Conservation (phyloP, 2,113 vertebrate genomes). For the Regulus satrapa region DNA sequence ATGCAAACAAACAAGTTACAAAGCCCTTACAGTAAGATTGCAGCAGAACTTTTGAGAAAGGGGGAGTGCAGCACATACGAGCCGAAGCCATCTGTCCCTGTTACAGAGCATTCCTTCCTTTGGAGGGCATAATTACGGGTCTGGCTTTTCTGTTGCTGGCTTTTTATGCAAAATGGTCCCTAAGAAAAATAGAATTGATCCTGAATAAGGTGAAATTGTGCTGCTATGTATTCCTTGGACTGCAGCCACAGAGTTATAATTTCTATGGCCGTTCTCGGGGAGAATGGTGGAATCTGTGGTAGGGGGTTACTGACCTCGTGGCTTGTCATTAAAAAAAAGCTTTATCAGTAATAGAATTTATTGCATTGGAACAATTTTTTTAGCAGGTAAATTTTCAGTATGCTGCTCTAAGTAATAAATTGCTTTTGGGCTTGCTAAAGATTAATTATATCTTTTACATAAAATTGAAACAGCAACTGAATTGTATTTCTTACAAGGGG, state of each 20-base stretch:
- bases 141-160: conserved; percentile 17
- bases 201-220: neutral
- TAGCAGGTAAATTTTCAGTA: neutral
- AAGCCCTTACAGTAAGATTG: conserved; percentile 24
- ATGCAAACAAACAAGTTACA: conserved; percentile 62
- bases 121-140: neutral
- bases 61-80: neutral
- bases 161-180: neutral
- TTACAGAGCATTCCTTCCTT: conserved; percentile 3
- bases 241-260: accelerated
- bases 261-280: neutral
- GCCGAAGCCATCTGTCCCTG: conserved; percentile 57
- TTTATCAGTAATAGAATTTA: neutral
- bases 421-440: neutral
- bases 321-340: neutral
- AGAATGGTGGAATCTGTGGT: neutral
- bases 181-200: neutral
- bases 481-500: neutral
- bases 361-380: neutral
- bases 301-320: neutral
- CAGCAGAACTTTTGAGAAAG: conserved; percentile 37
- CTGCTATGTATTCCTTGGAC: neutral
- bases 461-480: neutral
- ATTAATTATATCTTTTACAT: neutral
- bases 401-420: neutral